These are phyloP conservation scores for Dysmachus trigonus DNA, from an alignment of 2,888 invertebrate species.

Conservation along the genomic window DNA sequence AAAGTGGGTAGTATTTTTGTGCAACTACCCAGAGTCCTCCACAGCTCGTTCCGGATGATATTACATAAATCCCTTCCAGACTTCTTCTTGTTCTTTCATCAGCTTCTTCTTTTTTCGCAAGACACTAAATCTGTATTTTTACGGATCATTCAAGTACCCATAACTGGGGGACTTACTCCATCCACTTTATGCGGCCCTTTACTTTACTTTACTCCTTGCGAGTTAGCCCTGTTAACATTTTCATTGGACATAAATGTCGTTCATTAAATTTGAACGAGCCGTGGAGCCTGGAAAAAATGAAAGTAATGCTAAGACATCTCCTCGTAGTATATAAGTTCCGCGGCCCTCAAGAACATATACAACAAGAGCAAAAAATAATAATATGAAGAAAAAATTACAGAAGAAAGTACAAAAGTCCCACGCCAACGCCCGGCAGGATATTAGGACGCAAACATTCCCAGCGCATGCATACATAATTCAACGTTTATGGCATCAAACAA, in stretches of 20 bases:
- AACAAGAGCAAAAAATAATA: background rate
- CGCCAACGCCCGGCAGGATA: background rate
- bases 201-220: background rate
- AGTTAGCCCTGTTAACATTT: conserved; percentile 35
- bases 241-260: conserved; percentile 24
- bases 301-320: background rate
- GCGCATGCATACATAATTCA: conserved; percentile 6
- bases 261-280: conserved; percentile 22
- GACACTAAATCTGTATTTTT: background rate
- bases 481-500: conserved; percentile 10
- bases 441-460: conserved; percentile 24
- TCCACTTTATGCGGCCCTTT: background rate
- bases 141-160: background rate
- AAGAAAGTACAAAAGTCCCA: background rate
- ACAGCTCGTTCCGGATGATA: background rate
- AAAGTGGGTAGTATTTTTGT: background rate
- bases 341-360: background rate
- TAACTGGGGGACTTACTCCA: background rate
- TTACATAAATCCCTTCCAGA: background rate
- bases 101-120: background rate
- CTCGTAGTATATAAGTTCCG: background rate
- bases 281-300: background rate
- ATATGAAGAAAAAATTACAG: background rate
- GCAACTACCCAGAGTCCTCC: background rate
- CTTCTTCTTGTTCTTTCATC: background rate